Evolutionary conservation across 1,140 invertebrate genomes (phyloP).

Genomic region (Globodera rostochiensis): DNA sequence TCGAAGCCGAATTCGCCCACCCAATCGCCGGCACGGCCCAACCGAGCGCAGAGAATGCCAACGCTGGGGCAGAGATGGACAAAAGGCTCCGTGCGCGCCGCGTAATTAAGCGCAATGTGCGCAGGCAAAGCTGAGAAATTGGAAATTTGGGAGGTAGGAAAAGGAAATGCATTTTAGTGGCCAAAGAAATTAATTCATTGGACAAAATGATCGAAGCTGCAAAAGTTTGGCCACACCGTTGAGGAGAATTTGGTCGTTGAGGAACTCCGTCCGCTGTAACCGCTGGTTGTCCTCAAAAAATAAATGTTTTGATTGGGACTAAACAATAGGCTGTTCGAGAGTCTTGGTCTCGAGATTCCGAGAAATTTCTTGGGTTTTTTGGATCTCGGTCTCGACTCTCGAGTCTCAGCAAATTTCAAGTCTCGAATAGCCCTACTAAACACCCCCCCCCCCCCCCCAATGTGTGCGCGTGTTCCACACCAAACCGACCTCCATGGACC

Average conservation of each 20-base stretch:
- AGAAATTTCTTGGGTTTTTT: too few relatives aligned
- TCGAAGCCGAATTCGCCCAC: slow-evolving; percentile 51
- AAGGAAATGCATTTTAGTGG: neutral
- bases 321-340: too few relatives aligned
- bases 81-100: slow-evolving; percentile 50
- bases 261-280: slow-evolving; percentile 47
- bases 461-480: too few relatives aligned
- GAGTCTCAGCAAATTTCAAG: too few relatives aligned
- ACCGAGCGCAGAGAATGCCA: slow-evolving; percentile 41
- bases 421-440: too few relatives aligned
- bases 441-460: too few relatives aligned
- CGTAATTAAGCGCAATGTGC: slow-evolving; percentile 55
- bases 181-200: too few relatives aligned
- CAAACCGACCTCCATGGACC: slow-evolving; percentile 31
- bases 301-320: too few relatives aligned
- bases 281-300: slow-evolving; percentile 24
- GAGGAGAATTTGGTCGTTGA: slow-evolving; percentile 55
- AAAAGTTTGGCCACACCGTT: slow-evolving; percentile 21
- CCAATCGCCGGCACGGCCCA: slow-evolving; percentile 46
- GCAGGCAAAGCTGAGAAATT: slow-evolving; percentile 36
- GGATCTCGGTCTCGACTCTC: too few relatives aligned
- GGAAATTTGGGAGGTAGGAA: neutral
- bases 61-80: slow-evolving; percentile 51
- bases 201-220: too few relatives aligned
- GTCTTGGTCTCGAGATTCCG: too few relatives aligned